phyloP scores from a whole-genome alignment of 2,797 vertebrate species.

The Esox masquinongy region DNA sequence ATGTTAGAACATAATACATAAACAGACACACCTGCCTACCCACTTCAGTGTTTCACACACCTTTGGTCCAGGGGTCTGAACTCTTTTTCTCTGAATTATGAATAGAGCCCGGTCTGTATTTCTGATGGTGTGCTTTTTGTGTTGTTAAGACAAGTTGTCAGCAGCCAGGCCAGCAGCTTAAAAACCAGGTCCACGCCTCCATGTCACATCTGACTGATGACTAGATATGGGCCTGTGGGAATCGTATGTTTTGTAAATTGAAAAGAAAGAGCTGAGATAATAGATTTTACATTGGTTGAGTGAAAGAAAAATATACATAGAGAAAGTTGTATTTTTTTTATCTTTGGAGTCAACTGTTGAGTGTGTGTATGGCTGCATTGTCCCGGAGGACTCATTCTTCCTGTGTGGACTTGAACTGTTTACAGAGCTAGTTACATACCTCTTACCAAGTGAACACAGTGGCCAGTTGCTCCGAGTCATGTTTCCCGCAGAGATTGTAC shows the following conservation, averaged over 20 bases:
- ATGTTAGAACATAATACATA: background rate
- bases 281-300: background rate
- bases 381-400: background rate
- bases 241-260: background rate
- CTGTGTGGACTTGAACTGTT: slow-evolving; percentile 11
- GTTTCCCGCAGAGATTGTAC: slow-evolving; percentile 2
- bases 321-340: background rate
- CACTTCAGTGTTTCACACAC: background rate
- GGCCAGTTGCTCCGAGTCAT: slow-evolving; percentile 1
- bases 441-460: background rate
- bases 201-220: background rate
- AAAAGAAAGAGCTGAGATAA: background rate
- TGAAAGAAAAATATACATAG: background rate
- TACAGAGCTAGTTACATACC: background rate
- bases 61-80: background rate
- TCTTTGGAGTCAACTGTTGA: background rate
- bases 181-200: background rate
- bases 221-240: background rate
- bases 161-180: background rate
- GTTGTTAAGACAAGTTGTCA: background rate
- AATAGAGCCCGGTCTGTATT: background rate
- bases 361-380: no score
- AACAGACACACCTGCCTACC: background rate
- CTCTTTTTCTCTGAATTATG: background rate
- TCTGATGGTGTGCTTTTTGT: background rate